Evolutionary conservation across 2,888 invertebrate genomes (phyloP).

Genomic region (Agelastica alni): DNA sequence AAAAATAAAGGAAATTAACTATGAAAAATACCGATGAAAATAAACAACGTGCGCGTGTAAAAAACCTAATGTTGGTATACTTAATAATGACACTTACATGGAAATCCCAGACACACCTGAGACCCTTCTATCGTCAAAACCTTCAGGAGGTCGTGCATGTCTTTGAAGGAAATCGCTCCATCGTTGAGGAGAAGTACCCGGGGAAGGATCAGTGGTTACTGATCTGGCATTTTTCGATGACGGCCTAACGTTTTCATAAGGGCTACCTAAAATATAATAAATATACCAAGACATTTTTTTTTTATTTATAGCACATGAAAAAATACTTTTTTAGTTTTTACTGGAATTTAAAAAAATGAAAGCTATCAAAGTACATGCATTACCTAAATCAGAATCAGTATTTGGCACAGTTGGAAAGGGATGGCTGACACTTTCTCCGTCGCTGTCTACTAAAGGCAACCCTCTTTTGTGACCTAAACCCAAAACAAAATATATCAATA

Average conservation of each 20-base stretch:
- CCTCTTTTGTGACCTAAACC: constrained; percentile 49
- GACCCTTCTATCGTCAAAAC: constrained; percentile 60
- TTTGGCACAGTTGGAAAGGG: constrained; percentile 70
- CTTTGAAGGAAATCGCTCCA: constrained; percentile 38
- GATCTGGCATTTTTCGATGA: constrained; percentile 56
- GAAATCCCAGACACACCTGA: constrained; percentile 64
- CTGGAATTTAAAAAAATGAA: too few relatives aligned
- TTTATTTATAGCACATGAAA: too few relatives aligned
- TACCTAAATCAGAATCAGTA: constrained; percentile 60
- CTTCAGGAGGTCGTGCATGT: constrained; percentile 58
- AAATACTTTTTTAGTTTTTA: too few relatives aligned
- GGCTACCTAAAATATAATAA: constrained; percentile 57
- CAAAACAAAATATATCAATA: too few relatives aligned
- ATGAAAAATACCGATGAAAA: neutral
- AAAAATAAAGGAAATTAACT: too few relatives aligned
- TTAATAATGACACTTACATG: constrained; percentile 57
- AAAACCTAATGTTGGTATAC: neutral
- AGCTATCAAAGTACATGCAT: too few relatives aligned
- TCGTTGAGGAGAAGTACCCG: constrained; percentile 61
- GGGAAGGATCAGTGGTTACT: constrained; percentile 59
- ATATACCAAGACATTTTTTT: too few relatives aligned
- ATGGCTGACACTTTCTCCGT: constrained; percentile 56
- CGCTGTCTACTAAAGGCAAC: constrained; percentile 52
- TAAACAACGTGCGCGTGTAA: neutral
- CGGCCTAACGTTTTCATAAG: constrained; percentile 67